Percentiles rank a stretch among this genome's conserved stretches.
Conservation (phyloP, 2,888 invertebrate species). For the Zele albiditarsus region DNA sequence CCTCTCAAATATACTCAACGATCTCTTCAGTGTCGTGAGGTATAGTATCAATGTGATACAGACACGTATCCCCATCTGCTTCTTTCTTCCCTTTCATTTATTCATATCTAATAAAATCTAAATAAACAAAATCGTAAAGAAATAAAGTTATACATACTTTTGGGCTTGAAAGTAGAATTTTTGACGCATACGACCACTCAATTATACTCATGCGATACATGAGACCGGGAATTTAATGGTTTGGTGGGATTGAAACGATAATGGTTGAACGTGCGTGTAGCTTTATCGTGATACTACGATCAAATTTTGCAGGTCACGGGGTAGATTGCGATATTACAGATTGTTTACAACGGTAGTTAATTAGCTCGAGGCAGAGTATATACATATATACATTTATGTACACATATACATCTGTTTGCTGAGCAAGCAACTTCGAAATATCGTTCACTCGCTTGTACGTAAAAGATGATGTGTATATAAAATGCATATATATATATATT, state of each 20-base stretch:
- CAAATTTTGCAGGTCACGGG: constrained; percentile 43
- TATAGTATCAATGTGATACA: too few relatives aligned
- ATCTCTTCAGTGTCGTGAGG: too few relatives aligned
- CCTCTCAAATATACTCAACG: too few relatives aligned
- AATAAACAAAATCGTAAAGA: too few relatives aligned
- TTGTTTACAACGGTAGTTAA: constrained; percentile 58
- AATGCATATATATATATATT: constrained; percentile 16
- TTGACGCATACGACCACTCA: too few relatives aligned
- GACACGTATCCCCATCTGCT: too few relatives aligned
- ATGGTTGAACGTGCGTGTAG: constrained; percentile 39
- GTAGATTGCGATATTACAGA: constrained; percentile 55
- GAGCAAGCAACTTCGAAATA: constrained; percentile 42
- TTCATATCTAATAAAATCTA: too few relatives aligned
- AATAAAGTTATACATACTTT: too few relatives aligned
- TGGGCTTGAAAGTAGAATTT: too few relatives aligned
- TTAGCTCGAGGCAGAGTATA: constrained; percentile 49
- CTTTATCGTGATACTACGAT: constrained; percentile 47
- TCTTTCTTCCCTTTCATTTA: too few relatives aligned
- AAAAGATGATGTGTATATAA: constrained; percentile 11
- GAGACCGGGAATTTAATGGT: not conserved
- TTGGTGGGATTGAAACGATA: constrained; percentile 49
- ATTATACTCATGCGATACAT: not conserved
- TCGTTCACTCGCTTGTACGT: constrained; percentile 17
- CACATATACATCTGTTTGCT: constrained; percentile 47
- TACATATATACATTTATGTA: not conserved